A percentile compares a stretch with the other conserved stretches of the same genome.
Conservation (phyloP, 2,113 vertebrate genomes). For the Mirza zaza region DNA sequence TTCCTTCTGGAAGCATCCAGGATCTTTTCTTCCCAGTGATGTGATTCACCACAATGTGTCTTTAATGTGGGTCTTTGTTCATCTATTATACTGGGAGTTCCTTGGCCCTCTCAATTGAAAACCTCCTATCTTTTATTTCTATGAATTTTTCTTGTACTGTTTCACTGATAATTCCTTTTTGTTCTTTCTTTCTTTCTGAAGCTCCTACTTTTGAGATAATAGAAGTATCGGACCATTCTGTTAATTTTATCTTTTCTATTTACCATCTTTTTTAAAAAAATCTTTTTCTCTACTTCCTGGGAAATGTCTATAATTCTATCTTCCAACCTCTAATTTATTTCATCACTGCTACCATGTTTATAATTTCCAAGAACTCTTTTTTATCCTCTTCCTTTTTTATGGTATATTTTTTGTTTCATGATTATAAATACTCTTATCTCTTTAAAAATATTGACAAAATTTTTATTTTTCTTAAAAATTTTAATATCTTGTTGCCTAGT, state of each 20-base stretch:
- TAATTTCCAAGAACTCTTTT: background rate
- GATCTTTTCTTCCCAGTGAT: background rate
- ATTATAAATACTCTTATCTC: background rate
- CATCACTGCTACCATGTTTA: background rate
- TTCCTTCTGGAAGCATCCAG: background rate
- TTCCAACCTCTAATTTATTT: background rate
- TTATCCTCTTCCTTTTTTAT: background rate
- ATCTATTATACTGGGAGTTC: background rate
- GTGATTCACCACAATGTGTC: background rate
- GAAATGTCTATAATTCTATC: background rate
- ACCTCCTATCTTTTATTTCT: background rate
- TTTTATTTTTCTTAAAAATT: background rate
- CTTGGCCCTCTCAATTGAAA: background rate
- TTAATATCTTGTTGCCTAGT: background rate
- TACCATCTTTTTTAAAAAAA: background rate
- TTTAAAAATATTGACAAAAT: background rate
- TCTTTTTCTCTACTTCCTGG: background rate
- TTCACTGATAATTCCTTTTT: background rate
- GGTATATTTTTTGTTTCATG: background rate
- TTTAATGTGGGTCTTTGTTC: background rate
- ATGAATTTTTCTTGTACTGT: background rate
- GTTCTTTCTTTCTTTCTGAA: background rate
- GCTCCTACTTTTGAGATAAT: background rate
- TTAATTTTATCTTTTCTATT: background rate
- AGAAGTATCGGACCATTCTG: background rate